These are phyloP conservation scores for Dromaius novaehollandiae DNA, from an alignment of 2,113 vertebrate genomes.

Conservation along the genomic window DNA sequence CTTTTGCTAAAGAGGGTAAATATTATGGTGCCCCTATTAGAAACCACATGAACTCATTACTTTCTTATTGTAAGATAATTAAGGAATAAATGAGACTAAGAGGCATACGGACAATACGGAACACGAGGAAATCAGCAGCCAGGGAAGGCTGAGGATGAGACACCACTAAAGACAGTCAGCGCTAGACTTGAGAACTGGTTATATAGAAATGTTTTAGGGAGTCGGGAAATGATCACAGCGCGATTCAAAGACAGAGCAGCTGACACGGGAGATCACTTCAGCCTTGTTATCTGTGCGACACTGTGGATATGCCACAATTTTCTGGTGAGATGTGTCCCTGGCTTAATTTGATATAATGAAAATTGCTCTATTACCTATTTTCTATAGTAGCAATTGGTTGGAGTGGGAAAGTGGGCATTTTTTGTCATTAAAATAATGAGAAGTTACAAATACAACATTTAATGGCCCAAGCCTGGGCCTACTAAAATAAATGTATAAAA, in stretches of 20 bases:
- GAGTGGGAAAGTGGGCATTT: background rate
- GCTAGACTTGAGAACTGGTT: background rate
- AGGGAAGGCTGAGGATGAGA: background rate
- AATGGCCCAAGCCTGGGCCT: background rate
- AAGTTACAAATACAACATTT: background rate
- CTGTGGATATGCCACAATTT: background rate
- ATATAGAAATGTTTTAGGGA: background rate
- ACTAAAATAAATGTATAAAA: background rate
- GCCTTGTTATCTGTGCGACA: background rate
- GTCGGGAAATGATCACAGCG: background rate
- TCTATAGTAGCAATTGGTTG: background rate
- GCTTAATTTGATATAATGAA: background rate
- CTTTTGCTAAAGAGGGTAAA: conserved; percentile 50
- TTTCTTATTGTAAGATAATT: conserved; percentile 24
- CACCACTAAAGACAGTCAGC: background rate
- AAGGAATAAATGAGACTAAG: background rate
- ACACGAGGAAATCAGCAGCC: background rate
- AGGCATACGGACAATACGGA: background rate
- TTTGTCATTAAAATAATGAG: background rate
- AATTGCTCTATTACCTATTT: background rate
- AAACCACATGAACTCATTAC: background rate
- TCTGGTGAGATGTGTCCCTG: background rate
- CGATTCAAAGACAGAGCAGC: background rate
- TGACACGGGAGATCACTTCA: background rate
- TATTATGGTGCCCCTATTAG: conserved; percentile 4